Evolutionary conservation across 2,113 vertebrate genomes (phyloP), one percentile per base, ranked within the genome.

Genomic region (Pelecanoides urinatrix): DNA sequence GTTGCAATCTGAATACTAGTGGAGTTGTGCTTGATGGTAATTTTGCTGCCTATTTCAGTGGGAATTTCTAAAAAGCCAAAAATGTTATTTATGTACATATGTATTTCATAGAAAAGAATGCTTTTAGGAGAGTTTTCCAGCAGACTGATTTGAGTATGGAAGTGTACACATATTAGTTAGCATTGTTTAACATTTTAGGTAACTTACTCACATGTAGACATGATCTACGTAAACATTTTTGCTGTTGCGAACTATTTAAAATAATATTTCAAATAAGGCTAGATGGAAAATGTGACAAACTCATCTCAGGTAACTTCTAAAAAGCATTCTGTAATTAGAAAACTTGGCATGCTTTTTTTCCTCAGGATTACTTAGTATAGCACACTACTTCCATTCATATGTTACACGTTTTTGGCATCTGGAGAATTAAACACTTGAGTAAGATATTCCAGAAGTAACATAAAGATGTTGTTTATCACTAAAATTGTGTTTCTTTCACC

Each of bases 341-440:
- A 96, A 90, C 40, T 77, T 95, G 26, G 30, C 38, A 45, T 84
- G 27, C 13, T 79, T 63, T 72, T 22, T 77, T 62, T 61, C n/a
- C 15, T 15, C 27, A 59, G 52, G 27, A 93, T 94, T 84, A 70
- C 38, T 96, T 87, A 56, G 38, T 76, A 30, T 68, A 96, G 47
- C 67, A 97, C 95, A 97, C 82, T 97, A 27, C 72, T 90, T 94
- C 65, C 66, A 96, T 97, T 97, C 88, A 97, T 96, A 58, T 94
- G 89, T 81, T 92, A 78, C 67, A 94, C 9, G n/a, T 79, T 97
- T 95, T 95, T 95, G 71, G 91, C 88, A 93, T 78, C 96, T 95
- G 89, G 71, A 95, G 96, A 96, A 73, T 97, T 93, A 97, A 94
- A 85, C 32, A 71, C 68, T 80, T 94, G 76, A 93, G 42, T 95